A percentile compares a stretch with the other conserved stretches of the same genome.
Evolutionary conservation across 2,888 invertebrate species (phyloP).

Genomic region (Nasonovia ribisnigri): DNA sequence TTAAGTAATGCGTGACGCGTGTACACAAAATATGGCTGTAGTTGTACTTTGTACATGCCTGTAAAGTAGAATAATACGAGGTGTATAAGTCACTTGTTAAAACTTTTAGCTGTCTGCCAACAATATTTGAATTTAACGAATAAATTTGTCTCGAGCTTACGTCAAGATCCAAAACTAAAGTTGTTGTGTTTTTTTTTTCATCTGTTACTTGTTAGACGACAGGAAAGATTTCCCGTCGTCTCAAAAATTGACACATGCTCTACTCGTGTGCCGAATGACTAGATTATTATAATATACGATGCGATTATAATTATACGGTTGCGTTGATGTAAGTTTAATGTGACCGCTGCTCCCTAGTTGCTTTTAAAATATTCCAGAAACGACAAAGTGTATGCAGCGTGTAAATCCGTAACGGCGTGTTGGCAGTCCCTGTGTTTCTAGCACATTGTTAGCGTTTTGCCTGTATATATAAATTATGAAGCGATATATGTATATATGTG

Average conservation of each 20-base stretch:
- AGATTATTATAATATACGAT: conserved; percentile 7
- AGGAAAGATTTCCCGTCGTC: neutral
- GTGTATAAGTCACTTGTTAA: neutral
- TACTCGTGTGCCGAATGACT: neutral
- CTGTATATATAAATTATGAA: conserved; percentile 36
- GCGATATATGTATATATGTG: neutral
- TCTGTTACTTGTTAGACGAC: neutral
- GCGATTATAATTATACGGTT: conserved; percentile 34
- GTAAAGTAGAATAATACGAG: neutral
- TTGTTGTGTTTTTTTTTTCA: neutral
- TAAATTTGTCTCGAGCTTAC: neutral
- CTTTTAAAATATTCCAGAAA: conserved; percentile 47
- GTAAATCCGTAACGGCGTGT: conserved; percentile 13
- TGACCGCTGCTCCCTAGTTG: conserved; percentile 38
- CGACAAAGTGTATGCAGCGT: conserved; percentile 12
- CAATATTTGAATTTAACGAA: neutral
- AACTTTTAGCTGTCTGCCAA: neutral
- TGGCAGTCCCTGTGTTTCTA: conserved; percentile 28
- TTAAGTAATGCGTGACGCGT: neutral
- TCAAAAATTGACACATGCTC: neutral
- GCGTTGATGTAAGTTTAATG: conserved; percentile 53
- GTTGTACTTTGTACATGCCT: neutral
- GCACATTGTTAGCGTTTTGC: conserved; percentile 33
- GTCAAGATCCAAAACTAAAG: neutral
- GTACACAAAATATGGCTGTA: neutral